These are phyloP conservation scores for Capitulum mitella DNA, from an alignment of 2,888 invertebrate species.

Conservation along the genomic window DNA sequence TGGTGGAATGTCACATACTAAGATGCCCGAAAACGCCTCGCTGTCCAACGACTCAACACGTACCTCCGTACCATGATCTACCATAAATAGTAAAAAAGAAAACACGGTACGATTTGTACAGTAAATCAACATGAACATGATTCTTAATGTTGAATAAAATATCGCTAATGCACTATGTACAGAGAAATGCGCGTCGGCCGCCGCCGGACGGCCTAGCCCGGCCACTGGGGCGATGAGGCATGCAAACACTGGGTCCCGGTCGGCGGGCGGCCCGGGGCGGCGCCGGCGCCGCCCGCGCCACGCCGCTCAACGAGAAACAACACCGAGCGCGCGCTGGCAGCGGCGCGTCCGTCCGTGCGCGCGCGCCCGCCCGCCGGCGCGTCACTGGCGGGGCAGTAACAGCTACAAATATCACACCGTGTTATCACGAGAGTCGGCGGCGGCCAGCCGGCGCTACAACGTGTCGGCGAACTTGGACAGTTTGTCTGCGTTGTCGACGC, in stretches of 20 bases:
- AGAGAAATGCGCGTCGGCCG: neutral
- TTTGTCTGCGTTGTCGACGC: slow-evolving; percentile 57
- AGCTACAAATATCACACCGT: slow-evolving; percentile 21
- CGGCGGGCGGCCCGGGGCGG: neutral
- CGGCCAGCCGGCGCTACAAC: slow-evolving; percentile 41
- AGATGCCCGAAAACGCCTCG: neutral
- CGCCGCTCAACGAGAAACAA: neutral
- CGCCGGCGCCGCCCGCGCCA: neutral
- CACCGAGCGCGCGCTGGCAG: neutral
- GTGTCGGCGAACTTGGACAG: slow-evolving; percentile 85
- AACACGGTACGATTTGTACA: slow-evolving; percentile 18
- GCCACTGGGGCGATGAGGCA: neutral
- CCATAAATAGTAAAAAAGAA: slow-evolving; percentile 22
- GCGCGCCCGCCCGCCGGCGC: too few species aligned
- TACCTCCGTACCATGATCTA: neutral
- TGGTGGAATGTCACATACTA: slow-evolving; percentile 23
- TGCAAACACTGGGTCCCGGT: neutral
- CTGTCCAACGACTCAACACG: neutral
- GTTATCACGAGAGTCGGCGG: slow-evolving; percentile 12
- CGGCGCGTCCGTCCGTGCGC: too few species aligned
- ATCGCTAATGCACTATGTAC: slow-evolving; percentile 16
- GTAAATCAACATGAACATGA: slow-evolving; percentile 18
- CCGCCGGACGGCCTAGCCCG: neutral
- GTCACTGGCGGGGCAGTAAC: too few species aligned
- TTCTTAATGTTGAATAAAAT: slow-evolving; percentile 21